Evolutionary conservation across 2,888 invertebrate genomes (phyloP).

Genomic region (Priocnemis perturbator): DNA sequence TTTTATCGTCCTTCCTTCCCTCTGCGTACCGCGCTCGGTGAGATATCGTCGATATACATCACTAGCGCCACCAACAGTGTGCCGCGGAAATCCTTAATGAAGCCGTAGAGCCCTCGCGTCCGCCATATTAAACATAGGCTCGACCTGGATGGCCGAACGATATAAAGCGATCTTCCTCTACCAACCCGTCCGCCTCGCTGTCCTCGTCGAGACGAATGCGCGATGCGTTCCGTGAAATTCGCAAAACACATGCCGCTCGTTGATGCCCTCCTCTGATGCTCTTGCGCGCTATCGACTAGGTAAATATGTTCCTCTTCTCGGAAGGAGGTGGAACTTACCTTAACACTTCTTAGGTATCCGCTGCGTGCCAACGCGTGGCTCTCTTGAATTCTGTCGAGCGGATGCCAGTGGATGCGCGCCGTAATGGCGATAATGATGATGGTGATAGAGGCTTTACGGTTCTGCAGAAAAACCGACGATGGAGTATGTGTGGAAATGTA

Average conservation of each 20-base stretch:
- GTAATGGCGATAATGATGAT: constrained; percentile 61
- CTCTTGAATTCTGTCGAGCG: constrained; percentile 39
- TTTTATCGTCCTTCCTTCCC: constrained; percentile 7
- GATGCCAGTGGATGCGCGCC: constrained; percentile 40
- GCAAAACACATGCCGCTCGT: constrained; percentile 56
- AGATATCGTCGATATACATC: constrained; percentile 70
- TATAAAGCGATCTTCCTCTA: constrained; percentile 28
- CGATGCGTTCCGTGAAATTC: constrained; percentile 51
- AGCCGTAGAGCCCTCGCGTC: constrained; percentile 53
- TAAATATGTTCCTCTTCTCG: constrained; percentile 19
- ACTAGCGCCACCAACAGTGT: constrained; percentile 68
- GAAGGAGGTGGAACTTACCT: not conserved
- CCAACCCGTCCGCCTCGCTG: constrained; percentile 46
- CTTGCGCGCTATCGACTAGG: constrained; percentile 41
- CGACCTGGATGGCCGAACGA: constrained; percentile 29
- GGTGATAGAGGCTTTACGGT: constrained; percentile 57
- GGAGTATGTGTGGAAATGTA: constrained; percentile 48
- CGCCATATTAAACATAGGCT: constrained; percentile 42
- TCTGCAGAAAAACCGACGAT: constrained; percentile 53
- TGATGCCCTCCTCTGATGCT: constrained; percentile 25
- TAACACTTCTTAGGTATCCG: constrained; percentile 17
- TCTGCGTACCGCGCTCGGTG: constrained; percentile 45
- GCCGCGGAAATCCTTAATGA: constrained; percentile 60
- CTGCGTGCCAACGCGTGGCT: constrained; percentile 53
- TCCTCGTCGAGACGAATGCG: constrained; percentile 45